Base-by-base conservation (phyloP, 2,113 vertebrate genomes). In the Plectropomus leopardus region DNA sequence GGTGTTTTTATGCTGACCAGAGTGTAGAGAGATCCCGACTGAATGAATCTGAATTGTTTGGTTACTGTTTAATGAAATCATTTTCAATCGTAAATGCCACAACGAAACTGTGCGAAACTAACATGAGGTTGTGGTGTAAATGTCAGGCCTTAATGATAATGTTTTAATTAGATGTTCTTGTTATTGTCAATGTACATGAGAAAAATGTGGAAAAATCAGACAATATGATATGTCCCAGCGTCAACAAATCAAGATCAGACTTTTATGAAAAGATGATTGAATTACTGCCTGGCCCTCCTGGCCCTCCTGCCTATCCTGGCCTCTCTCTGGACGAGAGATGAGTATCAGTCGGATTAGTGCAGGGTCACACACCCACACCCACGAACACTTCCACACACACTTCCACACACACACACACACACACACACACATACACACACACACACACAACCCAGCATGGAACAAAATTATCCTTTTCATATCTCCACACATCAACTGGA, bases 391-490 rank as follows among this genome's bases (percentile, higher is more conserved):
- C 7, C 50, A 24, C 50, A 57, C 45, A 47, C 45, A 47, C 45
- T 2, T 26, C 32, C 14, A 42, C 44, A 42, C 36, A 48, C 28
- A 50, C 13, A 40, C 26, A 21, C 4, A 8, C 61, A 19, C 16
- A 3, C 23, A 45, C 5, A 21, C 17, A 54, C 65, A 24, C 21
- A 32, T 7, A 11, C 47, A 28, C 30, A 24, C 68, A 65, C 36
- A 63, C 17, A 30, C 32, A 51, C 45, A 45, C 19, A 24, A n/a
- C 44, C 59, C 21, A 51, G 13, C 53, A 66, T 54, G 65, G 70
- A 72, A 17, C 9, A 59, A 67, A 82, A 61, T 36, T 23, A 78
- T 58, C 50, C 45, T 51, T 63, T 80, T 80, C 26, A 73, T 77
- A 58, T 67, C 42, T 19, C 32, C 77, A 48, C 36, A 48, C 28